Evolutionary conservation across 1,140 invertebrate species (phyloP), one percentile per base, ranked within the genome.

Genomic region (Tribolium madens): DNA sequence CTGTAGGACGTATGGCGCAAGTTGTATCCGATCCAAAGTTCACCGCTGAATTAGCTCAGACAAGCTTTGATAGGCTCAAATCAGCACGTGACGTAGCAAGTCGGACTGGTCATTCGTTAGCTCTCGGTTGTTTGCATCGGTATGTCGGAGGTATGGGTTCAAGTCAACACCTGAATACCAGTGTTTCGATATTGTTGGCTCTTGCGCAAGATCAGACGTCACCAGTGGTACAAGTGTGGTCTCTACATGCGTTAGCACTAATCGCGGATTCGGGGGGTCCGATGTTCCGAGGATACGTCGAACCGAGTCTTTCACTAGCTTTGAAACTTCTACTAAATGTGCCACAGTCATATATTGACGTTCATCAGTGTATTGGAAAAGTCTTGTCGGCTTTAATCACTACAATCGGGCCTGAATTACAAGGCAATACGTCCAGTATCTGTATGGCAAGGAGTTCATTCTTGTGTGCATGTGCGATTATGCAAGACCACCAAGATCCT

Each of bases 241-340:
- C 98, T 0, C 87, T 99, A 2, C 96, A 99, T 88, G 97, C 97
- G 1, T 86, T 99, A 31, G 94, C 96, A 5, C 89, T 99, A 75
- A 97, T 99, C 75, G 97, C 97, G 17, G 97, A 99, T 86, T 98
- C 97, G 4, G 97, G 97, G 15, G 98, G 98, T 0, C 98, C 97
- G 18, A 98, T 99, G 97, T 99, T 99, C 87, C 90, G 97, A 15
- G 92, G 94, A 10, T 99, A 98, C 87, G 97, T 99, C 7, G 98
- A 99, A 84, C 96, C 96, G 0, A 95, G 96, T 0, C 87, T 99
- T 17, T 94, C 94, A 0, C 88, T 98, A 15, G 92, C 95, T 17
- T 87, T 99, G 15, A 97, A 97, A 83, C 88, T 99, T 48, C 87
- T 99, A 36, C 88, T 99, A 31, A 93, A 91, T 73, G 95, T 98